Conservation (phyloP, 2,797 vertebrate genomes). For the Anabas testudineus region DNA sequence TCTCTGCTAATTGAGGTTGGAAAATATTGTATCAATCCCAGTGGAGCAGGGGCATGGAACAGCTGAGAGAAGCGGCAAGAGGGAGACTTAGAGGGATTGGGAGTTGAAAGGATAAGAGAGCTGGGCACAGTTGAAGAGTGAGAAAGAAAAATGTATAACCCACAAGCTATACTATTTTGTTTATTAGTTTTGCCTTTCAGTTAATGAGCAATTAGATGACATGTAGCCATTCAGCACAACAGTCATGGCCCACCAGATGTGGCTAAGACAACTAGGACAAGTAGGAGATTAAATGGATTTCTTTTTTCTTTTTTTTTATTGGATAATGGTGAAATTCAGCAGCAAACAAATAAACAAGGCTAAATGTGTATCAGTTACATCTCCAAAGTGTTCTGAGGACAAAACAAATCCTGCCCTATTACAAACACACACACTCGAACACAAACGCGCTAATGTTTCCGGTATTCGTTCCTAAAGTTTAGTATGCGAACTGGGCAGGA, state of each 20-base stretch:
- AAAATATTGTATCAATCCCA: conserved; percentile 91
- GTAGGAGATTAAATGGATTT: conserved; percentile 12
- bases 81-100: conserved; percentile 52
- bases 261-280: background rate
- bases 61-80: conserved; percentile 79
- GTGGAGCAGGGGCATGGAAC: conserved; percentile 82
- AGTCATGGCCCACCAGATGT: no score
- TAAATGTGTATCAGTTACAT: conserved; percentile 48
- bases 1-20: conserved; percentile 86
- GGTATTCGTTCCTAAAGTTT: conserved; percentile 56
- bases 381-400: conserved; percentile 24
- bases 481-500: conserved; percentile 33
- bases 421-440: conserved; percentile 22
- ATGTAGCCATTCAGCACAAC: background rate
- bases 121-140: conserved; percentile 23
- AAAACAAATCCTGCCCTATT: conserved; percentile 21
- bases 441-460: conserved; percentile 24
- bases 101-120: conserved; percentile 53
- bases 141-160: conserved; percentile 29
- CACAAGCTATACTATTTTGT: conserved; percentile 4
- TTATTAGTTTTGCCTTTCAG: background rate
- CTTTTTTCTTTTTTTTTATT: background rate
- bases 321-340: conserved; percentile 24
- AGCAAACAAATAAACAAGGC: background rate
- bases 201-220: background rate